Percentiles rank a stretch among this genome's conserved stretches.
Evolutionary conservation across 2,113 vertebrate species (phyloP).

Genomic region (Rana temporaria): DNA sequence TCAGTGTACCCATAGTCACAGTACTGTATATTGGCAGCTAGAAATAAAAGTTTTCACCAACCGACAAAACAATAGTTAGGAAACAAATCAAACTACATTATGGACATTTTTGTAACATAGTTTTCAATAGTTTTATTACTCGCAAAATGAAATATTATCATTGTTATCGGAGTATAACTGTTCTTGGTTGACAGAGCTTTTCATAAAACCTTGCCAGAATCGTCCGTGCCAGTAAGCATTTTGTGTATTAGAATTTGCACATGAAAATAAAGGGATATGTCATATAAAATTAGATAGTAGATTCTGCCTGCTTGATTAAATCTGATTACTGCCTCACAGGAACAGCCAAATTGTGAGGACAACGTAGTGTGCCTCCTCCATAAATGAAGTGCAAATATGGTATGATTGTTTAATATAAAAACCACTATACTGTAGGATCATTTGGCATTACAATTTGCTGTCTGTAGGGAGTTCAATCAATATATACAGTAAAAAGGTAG

Average conservation of each 20-base stretch:
- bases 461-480: no score
- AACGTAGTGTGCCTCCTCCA: not conserved
- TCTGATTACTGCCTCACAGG: not conserved
- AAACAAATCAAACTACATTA: not conserved
- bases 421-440: not conserved
- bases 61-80: not conserved
- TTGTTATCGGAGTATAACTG: not conserved
- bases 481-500: no score
- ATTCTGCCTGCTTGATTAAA: not conserved
- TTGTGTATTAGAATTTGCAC: not conserved
- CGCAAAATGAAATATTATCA: not conserved
- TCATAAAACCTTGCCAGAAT: conserved; percentile 6
- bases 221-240: not conserved
- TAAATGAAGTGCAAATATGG: not conserved
- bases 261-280: conserved; percentile 4
- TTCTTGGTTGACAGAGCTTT: not conserved
- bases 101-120: not conserved
- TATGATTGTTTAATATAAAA: not conserved
- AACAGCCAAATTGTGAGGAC: not conserved
- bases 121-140: conserved; percentile 8
- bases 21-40: not conserved
- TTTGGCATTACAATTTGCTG: no score
- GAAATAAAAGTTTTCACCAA: not conserved
- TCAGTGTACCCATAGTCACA: not conserved
- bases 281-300: conserved; percentile 15